Evolutionary conservation across 2,113 vertebrate genomes (phyloP), one percentile per base, ranked within the genome.

Genomic region (Oncorhynchus nerka): DNA sequence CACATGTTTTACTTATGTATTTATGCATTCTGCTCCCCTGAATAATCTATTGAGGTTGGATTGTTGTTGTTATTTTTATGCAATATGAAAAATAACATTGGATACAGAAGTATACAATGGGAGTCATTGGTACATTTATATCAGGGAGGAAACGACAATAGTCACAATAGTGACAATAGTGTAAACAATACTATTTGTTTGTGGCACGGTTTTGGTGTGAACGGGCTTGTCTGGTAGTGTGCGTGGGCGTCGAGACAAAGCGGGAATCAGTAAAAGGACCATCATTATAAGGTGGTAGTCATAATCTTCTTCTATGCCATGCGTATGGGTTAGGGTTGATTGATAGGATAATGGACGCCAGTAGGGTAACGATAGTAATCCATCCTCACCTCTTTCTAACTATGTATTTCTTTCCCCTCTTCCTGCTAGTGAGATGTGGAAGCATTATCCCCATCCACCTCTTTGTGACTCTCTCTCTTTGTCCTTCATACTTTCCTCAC

Each of bases 1-100:
- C 84, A 81, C 85, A 71, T 77, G 39, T 81, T 74, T 76, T 66
- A 74, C 74, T 81, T 71, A 83, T 84, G 74, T 78, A 84, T 86
- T 84, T 82, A 84, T 83, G 78, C 84, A 80, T 77, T 79, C 83
- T 66, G 71, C 66, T 83, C 24, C 55, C 61, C 79, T 83, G 79
- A 79, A 81, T 85, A 83, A 83, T 87, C 74, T 78, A 84, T 88
- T 85, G 76, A 39, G 39, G 39, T 82, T 79, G 71, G 13, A 28
- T 65, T 22, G 24, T 65, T 65, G 24, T 65, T 78, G 78, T 77
- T 67, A 51, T 74, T 61, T 55, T 32, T 65, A 66, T 55, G 48
- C 22, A 45, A 16, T 26, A 68, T 12, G 68, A 70, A 70, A 32
- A 74, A 65, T 62, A 72, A 72, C 61, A 80, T 62, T 8, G 59